Evolutionary conservation across 2,113 vertebrate genomes (phyloP).

Genomic region (Tupaia tana): DNA sequence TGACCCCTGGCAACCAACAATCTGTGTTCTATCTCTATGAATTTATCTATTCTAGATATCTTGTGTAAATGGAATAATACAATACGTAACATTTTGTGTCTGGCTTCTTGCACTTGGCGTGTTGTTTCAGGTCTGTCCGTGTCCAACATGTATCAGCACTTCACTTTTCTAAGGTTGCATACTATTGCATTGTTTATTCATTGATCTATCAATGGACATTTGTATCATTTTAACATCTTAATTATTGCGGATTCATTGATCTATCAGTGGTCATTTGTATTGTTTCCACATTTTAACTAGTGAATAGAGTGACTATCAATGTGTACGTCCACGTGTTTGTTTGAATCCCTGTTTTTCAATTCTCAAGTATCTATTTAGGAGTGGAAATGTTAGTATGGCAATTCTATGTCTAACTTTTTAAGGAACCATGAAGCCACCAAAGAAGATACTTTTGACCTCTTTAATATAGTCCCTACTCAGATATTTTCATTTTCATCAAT

Average conservation of each 20-base stretch:
- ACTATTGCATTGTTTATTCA: not conserved
- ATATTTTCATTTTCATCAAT: not conserved
- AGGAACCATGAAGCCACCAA: not conserved
- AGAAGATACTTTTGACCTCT: not conserved
- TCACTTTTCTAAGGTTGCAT: not conserved
- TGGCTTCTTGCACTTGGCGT: too few species aligned
- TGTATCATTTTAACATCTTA: too few species aligned
- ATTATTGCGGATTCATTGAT: too few species aligned
- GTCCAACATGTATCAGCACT: not conserved
- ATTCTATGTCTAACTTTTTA: too few species aligned
- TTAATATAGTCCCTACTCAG: not conserved
- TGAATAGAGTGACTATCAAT: not conserved
- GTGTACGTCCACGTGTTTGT: not conserved
- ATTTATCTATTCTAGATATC: too few species aligned
- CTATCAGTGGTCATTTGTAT: not conserved
- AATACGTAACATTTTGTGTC: too few species aligned
- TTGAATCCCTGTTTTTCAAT: not conserved
- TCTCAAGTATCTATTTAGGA: not conserved
- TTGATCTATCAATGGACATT: not conserved
- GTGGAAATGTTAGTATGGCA: too few species aligned
- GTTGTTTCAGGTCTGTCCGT: too few species aligned
- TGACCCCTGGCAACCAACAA: too few species aligned
- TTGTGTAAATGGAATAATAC: too few species aligned
- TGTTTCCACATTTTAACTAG: not conserved
- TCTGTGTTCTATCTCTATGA: too few species aligned